Base-by-base conservation (phyloP, 1,140 invertebrate genomes). In the Galleria mellonella region DNA sequence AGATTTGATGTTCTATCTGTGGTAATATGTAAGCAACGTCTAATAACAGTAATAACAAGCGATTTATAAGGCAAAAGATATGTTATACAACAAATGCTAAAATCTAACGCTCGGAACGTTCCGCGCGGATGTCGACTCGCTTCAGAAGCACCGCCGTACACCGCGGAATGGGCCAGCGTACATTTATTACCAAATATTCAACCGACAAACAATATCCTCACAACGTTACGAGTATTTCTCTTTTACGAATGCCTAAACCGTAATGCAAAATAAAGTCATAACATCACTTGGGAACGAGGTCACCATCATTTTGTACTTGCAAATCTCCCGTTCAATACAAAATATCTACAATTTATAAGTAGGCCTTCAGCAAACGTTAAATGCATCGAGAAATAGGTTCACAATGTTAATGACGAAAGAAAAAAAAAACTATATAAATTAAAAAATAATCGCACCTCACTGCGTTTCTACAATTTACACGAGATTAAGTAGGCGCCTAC, bases 361-460 rank as follows among this genome's bases (percentile, higher is more conserved):
- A 82, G 74, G 76, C 74, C 70, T 51, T 77, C 62, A 71, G 66
- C 55, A 50, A 63, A 72, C 14, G 72, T 78, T 78, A 78, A 81
- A 81, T 81, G 76, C 73, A 76, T 60, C 49, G 47, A 53, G 29
- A 58, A 57, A 61, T 57, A 65, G 37, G 32, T 47, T 54, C 53
- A 54, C 62, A 10, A 41, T 42, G 38, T 47, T 55, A 46, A 36
- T 9, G 42, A 43, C 29, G 12, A 32, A 37, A 14, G 12, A 48
- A 9, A 12, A 42, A 29, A 48, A 9, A 12, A 42, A 29, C 32
- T 33, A 38, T 44, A 46, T 39, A 47, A 47, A 43, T 51, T 51
- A 27, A 37, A 43, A 13, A 38, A 36, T 23, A 47, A 44, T 47
- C 37, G 39, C 44, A 46, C 41, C 45, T 42, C 38, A 35, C 30